Evolutionary conservation across 2,113 vertebrate species (phyloP).

Genomic region (Girardinichthys multiradiatus): DNA sequence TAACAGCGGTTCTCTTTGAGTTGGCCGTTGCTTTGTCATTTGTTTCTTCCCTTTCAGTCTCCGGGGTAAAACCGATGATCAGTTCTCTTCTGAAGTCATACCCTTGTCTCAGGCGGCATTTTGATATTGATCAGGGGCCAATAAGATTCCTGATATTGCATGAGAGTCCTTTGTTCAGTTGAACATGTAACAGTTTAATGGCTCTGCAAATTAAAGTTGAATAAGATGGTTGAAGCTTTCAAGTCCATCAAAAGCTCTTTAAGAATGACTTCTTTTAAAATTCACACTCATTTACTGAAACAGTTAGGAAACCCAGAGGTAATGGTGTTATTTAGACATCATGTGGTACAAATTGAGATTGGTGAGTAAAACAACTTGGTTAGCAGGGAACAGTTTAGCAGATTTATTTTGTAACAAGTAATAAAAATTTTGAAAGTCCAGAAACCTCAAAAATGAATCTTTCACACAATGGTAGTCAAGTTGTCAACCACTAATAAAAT

Average conservation of each 20-base stretch:
- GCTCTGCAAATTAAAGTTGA: neutral
- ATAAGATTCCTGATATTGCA: neutral
- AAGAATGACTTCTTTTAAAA: neutral
- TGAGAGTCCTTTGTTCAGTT: slow-evolving; percentile 4
- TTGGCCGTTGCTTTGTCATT: slow-evolving; percentile 3
- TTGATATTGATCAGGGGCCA: neutral
- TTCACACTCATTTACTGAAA: neutral
- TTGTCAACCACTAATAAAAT: too few relatives aligned
- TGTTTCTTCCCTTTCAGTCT: slow-evolving; percentile 9
- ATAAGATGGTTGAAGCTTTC: too few relatives aligned
- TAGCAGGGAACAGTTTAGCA: too few relatives aligned
- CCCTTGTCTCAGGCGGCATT: neutral
- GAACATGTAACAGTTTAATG: neutral
- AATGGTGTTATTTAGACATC: neutral
- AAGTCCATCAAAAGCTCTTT: neutral
- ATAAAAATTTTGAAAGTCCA: too few relatives aligned
- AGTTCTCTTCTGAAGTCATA: neutral
- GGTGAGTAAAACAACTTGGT: too few relatives aligned
- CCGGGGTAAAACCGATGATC: neutral
- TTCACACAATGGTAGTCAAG: too few relatives aligned
- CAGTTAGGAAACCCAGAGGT: neutral
- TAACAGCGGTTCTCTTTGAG: slow-evolving; percentile 11
- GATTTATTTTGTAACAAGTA: too few relatives aligned
- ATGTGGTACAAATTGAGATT: neutral
- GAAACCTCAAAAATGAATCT: too few relatives aligned